phyloP scores from a whole-genome alignment of 1,140 invertebrate genomes.

The Drosophila pallidifrons region DNA sequence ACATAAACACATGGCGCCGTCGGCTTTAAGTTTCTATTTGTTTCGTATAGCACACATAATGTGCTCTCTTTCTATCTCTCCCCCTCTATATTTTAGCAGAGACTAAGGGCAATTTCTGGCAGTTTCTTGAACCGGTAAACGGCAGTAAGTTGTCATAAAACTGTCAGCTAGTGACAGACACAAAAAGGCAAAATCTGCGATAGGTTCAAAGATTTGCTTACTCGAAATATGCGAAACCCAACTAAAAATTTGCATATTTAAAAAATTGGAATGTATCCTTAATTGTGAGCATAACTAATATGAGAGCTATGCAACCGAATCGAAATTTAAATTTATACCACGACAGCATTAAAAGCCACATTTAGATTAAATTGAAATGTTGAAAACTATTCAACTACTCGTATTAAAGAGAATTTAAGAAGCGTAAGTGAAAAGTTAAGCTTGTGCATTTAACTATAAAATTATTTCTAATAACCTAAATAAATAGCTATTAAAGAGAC shows the following conservation, averaged over 20 bases:
- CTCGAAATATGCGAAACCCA: constrained; percentile 34
- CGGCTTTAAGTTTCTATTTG: constrained; percentile 49
- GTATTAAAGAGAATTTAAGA: no score
- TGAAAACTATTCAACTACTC: no score
- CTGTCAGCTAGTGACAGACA: constrained; percentile 66
- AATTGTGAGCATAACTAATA: constrained; percentile 27
- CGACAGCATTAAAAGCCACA: no score
- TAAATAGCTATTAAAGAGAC: no score
- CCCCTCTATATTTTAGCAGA: neutral
- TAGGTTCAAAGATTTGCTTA: constrained; percentile 50
- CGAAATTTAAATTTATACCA: no score
- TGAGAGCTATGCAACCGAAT: neutral
- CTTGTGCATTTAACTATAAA: no score
- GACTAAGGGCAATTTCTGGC: constrained; percentile 5
- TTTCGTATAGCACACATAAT: neutral
- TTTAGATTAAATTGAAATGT: no score
- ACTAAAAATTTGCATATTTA: constrained; percentile 46
- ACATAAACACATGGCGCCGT: constrained; percentile 67
- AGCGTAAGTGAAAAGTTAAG: no score
- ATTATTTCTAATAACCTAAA: no score
- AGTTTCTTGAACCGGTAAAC: constrained; percentile 40
- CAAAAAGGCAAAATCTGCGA: constrained; percentile 54
- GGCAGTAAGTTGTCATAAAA: constrained; percentile 65
- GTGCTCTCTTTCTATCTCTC: no score
- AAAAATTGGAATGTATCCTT: constrained; percentile 40